Evolutionary conservation across 1,140 invertebrate species (phyloP).

Genomic region (Euschistus heros): DNA sequence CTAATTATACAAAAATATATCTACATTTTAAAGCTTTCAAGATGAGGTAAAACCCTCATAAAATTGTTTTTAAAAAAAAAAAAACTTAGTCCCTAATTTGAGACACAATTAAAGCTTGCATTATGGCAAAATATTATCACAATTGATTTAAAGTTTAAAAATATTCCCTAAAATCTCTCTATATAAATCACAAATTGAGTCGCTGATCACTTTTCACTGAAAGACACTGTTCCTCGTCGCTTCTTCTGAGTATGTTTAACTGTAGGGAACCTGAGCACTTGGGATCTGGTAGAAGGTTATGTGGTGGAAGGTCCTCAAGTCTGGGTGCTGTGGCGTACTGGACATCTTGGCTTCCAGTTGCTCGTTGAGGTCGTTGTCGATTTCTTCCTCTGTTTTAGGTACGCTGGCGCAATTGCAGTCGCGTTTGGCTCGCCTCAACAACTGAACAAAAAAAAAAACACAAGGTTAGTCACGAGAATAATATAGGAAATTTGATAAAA

Average conservation of each 20-base stretch:
- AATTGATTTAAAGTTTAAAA: no score
- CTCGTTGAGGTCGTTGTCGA: conserved; percentile 21
- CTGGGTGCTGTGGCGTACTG: not conserved
- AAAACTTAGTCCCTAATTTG: no score
- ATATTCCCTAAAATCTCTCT: no score
- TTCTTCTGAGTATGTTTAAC: not conserved
- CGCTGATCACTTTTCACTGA: conserved; percentile 1
- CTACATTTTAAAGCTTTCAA: no score
- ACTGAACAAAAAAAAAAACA: conserved; percentile 20
- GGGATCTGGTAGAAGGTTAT: conserved; percentile 12
- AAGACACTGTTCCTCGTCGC: not conserved
- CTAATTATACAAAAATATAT: no score
- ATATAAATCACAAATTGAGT: not conserved
- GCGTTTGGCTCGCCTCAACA: conserved; percentile 21
- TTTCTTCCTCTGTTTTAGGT: conserved; percentile 8
- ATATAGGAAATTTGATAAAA: not conserved
- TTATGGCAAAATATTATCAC: no score
- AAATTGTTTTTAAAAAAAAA: no score
- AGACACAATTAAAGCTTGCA: no score
- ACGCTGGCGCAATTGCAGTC: conserved; percentile 1
- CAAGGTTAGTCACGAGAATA: conserved; percentile 15
- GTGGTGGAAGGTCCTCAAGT: conserved; percentile 9
- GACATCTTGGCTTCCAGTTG: conserved; percentile 4
- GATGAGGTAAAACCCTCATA: no score
- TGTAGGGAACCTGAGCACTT: not conserved